Conservation (phyloP, 1,140 invertebrate genomes). For the Apis dorsata region DNA sequence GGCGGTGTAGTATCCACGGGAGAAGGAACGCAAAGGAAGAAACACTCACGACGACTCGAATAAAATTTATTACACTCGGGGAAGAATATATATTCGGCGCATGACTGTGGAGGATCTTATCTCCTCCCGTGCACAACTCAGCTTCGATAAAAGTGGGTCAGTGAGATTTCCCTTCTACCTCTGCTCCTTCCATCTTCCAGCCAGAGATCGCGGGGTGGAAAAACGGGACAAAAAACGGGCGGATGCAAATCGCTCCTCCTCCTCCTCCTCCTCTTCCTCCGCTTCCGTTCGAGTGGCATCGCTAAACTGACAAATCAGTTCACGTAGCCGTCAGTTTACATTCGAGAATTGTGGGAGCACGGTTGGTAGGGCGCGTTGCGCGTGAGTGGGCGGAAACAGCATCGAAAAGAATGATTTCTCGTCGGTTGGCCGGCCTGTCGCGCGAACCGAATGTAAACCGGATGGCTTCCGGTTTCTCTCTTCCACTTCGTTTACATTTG, state of each 20-base stretch:
- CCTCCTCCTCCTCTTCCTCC: not conserved
- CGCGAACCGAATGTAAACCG: slow-evolving; percentile 67
- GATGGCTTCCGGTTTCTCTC: not conserved
- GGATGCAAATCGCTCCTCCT: slow-evolving; percentile 33
- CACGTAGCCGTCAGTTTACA: slow-evolving; percentile 5
- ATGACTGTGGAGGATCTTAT: not conserved
- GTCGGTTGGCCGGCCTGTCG: not conserved
- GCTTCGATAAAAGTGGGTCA: slow-evolving; percentile 29
- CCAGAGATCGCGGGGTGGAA: too few species aligned
- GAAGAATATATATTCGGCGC: not conserved
- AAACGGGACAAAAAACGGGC: slow-evolving; percentile 15
- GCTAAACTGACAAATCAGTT: slow-evolving; percentile 26
- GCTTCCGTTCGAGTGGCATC: slow-evolving; percentile 16
- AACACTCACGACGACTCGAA: slow-evolving; percentile 13
- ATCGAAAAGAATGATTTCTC: slow-evolving; percentile 41
- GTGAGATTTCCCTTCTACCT: not conserved
- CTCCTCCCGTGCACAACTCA: not conserved
- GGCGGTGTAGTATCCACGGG: not conserved
- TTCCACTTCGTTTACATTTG: slow-evolving; percentile 1
- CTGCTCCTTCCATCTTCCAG: too few species aligned
- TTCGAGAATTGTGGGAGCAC: slow-evolving; percentile 17
- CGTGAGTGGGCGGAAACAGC: not conserved
- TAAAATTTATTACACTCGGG: slow-evolving; percentile 32
- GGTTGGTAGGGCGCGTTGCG: not conserved
- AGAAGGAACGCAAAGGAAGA: not conserved